phyloP scores from a whole-genome alignment of 2,888 invertebrate species.

The Tridacna gigas region DNA sequence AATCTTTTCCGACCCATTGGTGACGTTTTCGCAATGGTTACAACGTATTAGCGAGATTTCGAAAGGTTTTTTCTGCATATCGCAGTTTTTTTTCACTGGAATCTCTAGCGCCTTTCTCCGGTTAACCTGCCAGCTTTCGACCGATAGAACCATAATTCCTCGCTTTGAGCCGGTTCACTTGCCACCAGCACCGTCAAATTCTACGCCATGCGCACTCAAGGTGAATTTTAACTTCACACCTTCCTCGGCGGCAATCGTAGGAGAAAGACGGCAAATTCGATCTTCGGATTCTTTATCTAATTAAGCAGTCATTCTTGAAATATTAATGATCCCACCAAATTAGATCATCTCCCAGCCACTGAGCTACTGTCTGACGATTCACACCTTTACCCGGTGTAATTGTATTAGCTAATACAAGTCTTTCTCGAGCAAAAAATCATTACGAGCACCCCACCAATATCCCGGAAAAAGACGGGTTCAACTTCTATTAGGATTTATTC shows the following conservation, averaged over 20 bases:
- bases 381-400: slow-evolving; percentile 72
- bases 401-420: slow-evolving; percentile 69
- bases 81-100: slow-evolving; percentile 41
- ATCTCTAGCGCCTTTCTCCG: slow-evolving; percentile 56
- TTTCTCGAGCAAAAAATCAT: slow-evolving; percentile 53
- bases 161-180: slow-evolving; percentile 62
- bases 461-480: slow-evolving; percentile 51
- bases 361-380: slow-evolving; percentile 72
- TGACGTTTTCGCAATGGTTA: slow-evolving; percentile 49
- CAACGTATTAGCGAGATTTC: slow-evolving; percentile 60
- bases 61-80: slow-evolving; percentile 55
- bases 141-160: slow-evolving; percentile 59
- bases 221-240: slow-evolving; percentile 77
- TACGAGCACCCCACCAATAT: slow-evolving; percentile 41
- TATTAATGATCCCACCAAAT: slow-evolving; percentile 75
- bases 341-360: slow-evolving; percentile 70
- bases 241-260: slow-evolving; percentile 62
- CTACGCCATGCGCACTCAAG: slow-evolving; percentile 71
- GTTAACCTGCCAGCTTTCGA: slow-evolving; percentile 61
- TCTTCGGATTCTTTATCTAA: slow-evolving; percentile 70
- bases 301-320: slow-evolving; percentile 73
- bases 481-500: slow-evolving; percentile 62
- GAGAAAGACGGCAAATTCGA: slow-evolving; percentile 71
- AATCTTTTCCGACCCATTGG: slow-evolving; percentile 54
- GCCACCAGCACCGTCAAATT: slow-evolving; percentile 70